phyloP scores from a whole-genome alignment of 1,140 invertebrate species.

The Habropoda laboriosa region DNA sequence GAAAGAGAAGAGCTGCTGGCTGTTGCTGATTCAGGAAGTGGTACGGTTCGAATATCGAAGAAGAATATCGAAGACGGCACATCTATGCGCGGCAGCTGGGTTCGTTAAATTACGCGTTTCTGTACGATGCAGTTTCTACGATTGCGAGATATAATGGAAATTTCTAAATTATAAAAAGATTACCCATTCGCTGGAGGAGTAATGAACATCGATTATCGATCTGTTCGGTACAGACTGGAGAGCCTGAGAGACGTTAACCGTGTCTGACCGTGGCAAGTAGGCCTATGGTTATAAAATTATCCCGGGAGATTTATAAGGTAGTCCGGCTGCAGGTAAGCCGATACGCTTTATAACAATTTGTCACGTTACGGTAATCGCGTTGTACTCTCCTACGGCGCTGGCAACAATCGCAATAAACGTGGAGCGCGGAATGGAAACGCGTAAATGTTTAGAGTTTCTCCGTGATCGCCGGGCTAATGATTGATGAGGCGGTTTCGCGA shows the following conservation, averaged over 20 bases:
- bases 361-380: slow-evolving; percentile 28
- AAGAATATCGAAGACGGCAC: not conserved
- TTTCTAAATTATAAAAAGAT: not conserved
- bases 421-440: slow-evolving; percentile 17
- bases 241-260: not conserved
- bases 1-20: not conserved
- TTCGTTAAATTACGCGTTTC: not conserved
- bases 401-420: slow-evolving; percentile 31
- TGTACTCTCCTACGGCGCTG: not conserved
- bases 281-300: slow-evolving; percentile 29
- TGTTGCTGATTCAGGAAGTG: slow-evolving; percentile 3
- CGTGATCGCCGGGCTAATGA: slow-evolving; percentile 35
- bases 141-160: not conserved
- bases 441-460: slow-evolving; percentile 38
- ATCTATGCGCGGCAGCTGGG: too few relatives aligned
- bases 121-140: not conserved
- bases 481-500: slow-evolving; percentile 35
- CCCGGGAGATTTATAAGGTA: slow-evolving; percentile 6
- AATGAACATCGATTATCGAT: slow-evolving; percentile 1
- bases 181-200: not conserved
- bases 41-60: not conserved
- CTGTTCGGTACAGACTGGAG: not conserved
- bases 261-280: not conserved
- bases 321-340: not conserved
- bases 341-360: slow-evolving; percentile 38